These are phyloP conservation scores for Monarcha castaneiventris DNA, from an alignment of 2,113 vertebrate genomes.

Conservation along the genomic window DNA sequence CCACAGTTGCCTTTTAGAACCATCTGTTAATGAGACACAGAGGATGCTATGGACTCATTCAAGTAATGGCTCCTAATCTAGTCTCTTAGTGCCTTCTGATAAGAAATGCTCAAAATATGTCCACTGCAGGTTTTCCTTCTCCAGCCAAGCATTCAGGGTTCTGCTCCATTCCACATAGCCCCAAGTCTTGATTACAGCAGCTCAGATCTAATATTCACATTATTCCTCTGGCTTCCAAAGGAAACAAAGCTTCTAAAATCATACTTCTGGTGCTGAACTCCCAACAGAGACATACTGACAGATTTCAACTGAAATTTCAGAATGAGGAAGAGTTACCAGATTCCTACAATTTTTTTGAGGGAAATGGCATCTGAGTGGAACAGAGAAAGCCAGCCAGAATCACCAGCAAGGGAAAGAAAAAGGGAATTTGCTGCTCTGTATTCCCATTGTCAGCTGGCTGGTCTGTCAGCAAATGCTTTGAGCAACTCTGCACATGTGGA, in stretches of 20 bases:
- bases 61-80: background rate
- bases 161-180: background rate
- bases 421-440: background rate
- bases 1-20: conserved; percentile 34
- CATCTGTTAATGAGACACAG: conserved; percentile 51
- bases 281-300: background rate
- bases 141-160: background rate
- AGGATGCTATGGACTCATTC: background rate
- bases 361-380: background rate
- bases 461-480: background rate
- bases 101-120: background rate
- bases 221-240: background rate
- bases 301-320: background rate
- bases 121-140: background rate
- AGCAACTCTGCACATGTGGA: background rate
- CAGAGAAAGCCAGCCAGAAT: background rate
- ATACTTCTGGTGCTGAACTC: background rate
- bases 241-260: background rate
- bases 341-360: background rate
- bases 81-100: background rate
- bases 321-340: background rate
- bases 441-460: background rate
- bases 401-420: background rate
- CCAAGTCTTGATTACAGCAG: background rate
- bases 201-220: background rate